Evolutionary conservation across 2,888 invertebrate species (phyloP), one percentile per base, ranked within the genome.

Genomic region (Orthonevra nobilis): DNA sequence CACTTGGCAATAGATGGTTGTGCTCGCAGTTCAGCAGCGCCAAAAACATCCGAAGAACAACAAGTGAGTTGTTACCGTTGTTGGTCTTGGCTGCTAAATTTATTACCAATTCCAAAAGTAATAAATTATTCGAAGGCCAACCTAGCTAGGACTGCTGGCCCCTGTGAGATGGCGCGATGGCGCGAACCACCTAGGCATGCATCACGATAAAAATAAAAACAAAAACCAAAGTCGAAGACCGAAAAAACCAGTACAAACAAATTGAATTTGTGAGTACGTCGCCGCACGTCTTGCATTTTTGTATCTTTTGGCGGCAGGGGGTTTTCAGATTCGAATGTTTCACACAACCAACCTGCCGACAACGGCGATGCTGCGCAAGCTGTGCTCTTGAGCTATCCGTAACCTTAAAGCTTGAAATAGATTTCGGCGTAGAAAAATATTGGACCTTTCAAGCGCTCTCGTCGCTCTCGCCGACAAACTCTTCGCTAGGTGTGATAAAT

Each of bases 71-170:
- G 79, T 79, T 79, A 79, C 79, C 73, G 54, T 73, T 73, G 73
- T 48, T 79, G 77, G 64, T 72, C 72, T 72, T 46, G 60, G 56
- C 61, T 61, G 54, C 9, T 52, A 73, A 68, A 79, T 79, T 79
- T 73, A 79, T 79, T 66, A 68, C 79, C 79, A 79, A 79, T 79
- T 79, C 73, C 61, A 73, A 79, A 68, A 56, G 79, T 61, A 66
- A 73, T 79, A 73, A 79, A 79, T 73, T 73, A 79, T 61, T 66
- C 79, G 79, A 73, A 79, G 79, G 79, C 79, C 79, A 73, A 66
- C 73, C 10, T 19, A 40, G 19, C 34, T 63, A 32, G 54, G 44
- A 54, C 54, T 54, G 63, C 6, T 26, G 23, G 56, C 19, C n/a
- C n/a, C n/a, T n/a, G n/a, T n/a, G 15, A 32, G 46, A n/a, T 63